Conservation (phyloP, 1,140 invertebrate species). For the Helicoverpa armigera region DNA sequence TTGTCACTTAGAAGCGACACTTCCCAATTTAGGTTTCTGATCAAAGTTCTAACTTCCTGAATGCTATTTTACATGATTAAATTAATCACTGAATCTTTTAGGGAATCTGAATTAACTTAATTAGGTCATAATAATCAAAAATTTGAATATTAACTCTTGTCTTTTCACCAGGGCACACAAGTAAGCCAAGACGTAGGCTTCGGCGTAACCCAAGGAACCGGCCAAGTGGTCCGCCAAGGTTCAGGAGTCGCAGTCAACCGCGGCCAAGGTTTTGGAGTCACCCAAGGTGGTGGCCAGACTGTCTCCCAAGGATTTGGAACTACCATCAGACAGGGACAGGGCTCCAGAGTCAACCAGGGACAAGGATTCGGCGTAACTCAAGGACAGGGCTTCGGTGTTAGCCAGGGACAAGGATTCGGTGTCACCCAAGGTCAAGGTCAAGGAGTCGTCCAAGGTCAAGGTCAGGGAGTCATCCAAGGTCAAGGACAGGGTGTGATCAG, state of each 20-base stretch:
- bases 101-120: too few species aligned
- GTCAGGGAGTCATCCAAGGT: conserved; percentile 34
- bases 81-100: too few species aligned
- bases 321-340: background rate
- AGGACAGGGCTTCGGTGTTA: conserved; percentile 28
- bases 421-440: conserved; percentile 49
- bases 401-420: conserved; percentile 31
- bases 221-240: conserved; percentile 41
- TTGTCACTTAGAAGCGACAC: too few species aligned
- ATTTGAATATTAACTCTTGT: too few species aligned
- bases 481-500: background rate
- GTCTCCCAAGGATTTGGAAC: conserved; percentile 39
- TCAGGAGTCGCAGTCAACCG: conserved; percentile 1
- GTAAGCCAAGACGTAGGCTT: conserved; percentile 6
- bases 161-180: conserved; percentile 5
- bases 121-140: too few species aligned
- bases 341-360: conserved; percentile 42
- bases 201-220: conserved; percentile 44
- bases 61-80: too few species aligned
- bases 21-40: too few species aligned
- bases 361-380: conserved; percentile 50
- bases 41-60: too few species aligned
- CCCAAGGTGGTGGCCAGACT: conserved; percentile 22
- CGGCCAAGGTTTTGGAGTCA: conserved; percentile 37
- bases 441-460: conserved; percentile 39